Evolutionary conservation across 1,140 invertebrate species (phyloP).

Genomic region (Drosophila yakuba): DNA sequence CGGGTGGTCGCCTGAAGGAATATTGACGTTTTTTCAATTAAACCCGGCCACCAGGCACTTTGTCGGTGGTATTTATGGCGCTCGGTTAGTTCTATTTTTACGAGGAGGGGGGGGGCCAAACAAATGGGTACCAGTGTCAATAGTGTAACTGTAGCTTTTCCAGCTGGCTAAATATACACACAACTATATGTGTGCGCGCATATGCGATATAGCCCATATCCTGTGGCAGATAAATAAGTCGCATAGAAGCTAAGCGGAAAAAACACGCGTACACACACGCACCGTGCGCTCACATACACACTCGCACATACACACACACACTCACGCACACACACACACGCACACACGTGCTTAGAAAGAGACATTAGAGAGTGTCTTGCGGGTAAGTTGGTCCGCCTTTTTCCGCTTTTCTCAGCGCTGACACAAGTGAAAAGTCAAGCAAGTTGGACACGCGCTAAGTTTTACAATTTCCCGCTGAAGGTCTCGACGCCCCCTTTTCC

Average conservation of each 20-base stretch:
- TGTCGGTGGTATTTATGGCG: slow-evolving; percentile 32
- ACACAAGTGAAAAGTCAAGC: slow-evolving; percentile 64
- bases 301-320: slow-evolving; percentile 21
- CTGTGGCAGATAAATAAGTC: slow-evolving; percentile 42
- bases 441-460: slow-evolving; percentile 69
- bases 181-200: background rate
- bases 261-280: slow-evolving; percentile 37
- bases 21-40: slow-evolving; percentile 55
- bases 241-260: slow-evolving; percentile 39
- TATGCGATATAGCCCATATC: slow-evolving; percentile 6
- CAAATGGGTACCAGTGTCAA: slow-evolving; percentile 50
- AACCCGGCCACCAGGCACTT: slow-evolving; percentile 22
- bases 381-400: slow-evolving; percentile 19
- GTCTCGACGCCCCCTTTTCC: slow-evolving; percentile 45
- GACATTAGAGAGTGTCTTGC: slow-evolving; percentile 36
- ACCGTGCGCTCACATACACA: slow-evolving; percentile 22
- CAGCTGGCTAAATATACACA: slow-evolving; percentile 29
- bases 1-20: slow-evolving; percentile 28
- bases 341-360: slow-evolving; percentile 18
- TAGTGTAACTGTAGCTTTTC: slow-evolving; percentile 59
- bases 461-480: slow-evolving; percentile 73
- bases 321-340: background rate
- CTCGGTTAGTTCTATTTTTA: slow-evolving; percentile 39
- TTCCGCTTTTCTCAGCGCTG: slow-evolving; percentile 21
- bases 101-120: background rate